These are phyloP conservation scores for Palloptera scutellata DNA, from an alignment of 2,888 invertebrate species.

Conservation along the genomic window DNA sequence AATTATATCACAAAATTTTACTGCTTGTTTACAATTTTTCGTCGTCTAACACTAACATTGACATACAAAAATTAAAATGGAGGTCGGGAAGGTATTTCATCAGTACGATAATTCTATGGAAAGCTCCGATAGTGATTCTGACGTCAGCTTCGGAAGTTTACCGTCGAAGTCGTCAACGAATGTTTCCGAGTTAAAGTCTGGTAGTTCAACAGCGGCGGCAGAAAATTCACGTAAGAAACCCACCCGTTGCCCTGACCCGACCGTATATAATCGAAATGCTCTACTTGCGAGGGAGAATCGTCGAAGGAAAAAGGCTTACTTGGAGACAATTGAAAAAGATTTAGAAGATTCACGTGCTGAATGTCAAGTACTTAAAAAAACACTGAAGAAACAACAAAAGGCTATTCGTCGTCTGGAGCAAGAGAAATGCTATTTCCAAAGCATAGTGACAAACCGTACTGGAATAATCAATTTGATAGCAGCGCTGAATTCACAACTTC, in stretches of 20 bases:
- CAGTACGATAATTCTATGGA: too few species aligned
- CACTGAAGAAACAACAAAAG: constrained; percentile 65
- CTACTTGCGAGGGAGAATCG: constrained; percentile 72
- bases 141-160: too few species aligned
- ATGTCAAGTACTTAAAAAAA: constrained; percentile 65
- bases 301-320: constrained; percentile 69
- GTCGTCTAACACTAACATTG: too few species aligned
- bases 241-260: constrained; percentile 59
- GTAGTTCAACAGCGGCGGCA: too few species aligned
- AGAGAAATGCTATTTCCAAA: constrained; percentile 68
- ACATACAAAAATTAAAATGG: too few species aligned
- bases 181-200: too few species aligned
- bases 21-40: too few species aligned
- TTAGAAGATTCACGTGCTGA: constrained; percentile 63
- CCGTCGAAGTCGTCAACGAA: too few species aligned
- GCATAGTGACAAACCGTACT: constrained; percentile 67
- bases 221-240: constrained; percentile 37
- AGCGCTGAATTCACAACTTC: constrained; percentile 54
- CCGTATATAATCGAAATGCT: constrained; percentile 67
- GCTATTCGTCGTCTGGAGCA: constrained; percentile 65
- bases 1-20: too few species aligned
- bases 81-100: too few species aligned
- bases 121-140: too few species aligned
- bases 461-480: constrained; percentile 66
- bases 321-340: constrained; percentile 68